Evolutionary conservation across 2,888 invertebrate species (phyloP).

Genomic region (Penaeus monodon): DNA sequence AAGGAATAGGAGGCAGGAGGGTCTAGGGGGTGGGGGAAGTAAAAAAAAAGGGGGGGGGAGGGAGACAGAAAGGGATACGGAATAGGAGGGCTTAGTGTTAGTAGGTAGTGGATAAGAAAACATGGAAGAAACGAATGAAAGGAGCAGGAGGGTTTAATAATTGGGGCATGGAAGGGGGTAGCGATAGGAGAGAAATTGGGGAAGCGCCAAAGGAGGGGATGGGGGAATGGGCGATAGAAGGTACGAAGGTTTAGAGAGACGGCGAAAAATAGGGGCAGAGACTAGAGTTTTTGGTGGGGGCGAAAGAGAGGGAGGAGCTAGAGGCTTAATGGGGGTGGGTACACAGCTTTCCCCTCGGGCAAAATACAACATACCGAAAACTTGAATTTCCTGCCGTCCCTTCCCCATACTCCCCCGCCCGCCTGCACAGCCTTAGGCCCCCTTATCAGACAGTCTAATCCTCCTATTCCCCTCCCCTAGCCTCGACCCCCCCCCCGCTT

Average conservation of each 20-base stretch:
- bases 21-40: conserved; percentile 5
- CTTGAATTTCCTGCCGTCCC: too few species aligned
- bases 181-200: background rate
- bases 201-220: background rate
- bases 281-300: background rate
- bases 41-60: background rate
- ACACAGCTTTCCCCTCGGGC: too few species aligned
- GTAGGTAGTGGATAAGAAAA: background rate
- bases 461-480: too few species aligned
- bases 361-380: too few species aligned
- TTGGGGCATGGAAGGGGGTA: background rate
- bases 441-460: too few species aligned
- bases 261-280: background rate
- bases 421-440: too few species aligned
- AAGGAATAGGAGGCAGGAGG: conserved; percentile 1
- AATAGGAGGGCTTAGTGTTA: background rate
- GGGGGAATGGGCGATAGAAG: too few species aligned
- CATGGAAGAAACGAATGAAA: background rate
- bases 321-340: background rate
- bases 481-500: too few species aligned
- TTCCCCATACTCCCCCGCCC: too few species aligned
- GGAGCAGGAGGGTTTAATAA: background rate
- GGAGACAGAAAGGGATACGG: background rate
- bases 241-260: background rate
- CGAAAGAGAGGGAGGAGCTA: background rate